Evolutionary conservation across 2,797 vertebrate genomes (phyloP).

Genomic region (Sebastes nivosus): DNA sequence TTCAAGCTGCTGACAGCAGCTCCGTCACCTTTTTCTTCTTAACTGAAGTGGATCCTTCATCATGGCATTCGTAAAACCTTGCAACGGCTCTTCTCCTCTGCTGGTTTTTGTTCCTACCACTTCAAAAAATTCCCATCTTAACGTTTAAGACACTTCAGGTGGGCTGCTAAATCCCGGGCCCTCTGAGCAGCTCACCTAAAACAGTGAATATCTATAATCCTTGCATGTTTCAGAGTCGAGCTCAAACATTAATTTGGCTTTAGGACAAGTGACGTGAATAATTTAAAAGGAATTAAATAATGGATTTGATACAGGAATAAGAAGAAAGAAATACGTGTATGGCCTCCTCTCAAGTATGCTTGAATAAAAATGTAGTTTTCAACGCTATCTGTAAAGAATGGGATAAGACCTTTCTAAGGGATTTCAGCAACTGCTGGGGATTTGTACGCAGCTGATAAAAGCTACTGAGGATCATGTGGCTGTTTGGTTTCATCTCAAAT

Average conservation of each 20-base stretch:
- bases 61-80: not conserved
- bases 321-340: not conserved
- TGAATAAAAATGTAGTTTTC: conserved; percentile 5
- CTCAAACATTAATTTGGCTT: conserved; percentile 8
- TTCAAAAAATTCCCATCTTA: not conserved
- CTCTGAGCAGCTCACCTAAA: not conserved
- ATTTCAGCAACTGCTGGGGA: conserved; percentile 7
- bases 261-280: conserved; percentile 15
- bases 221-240: not conserved
- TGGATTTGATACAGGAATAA: not conserved
- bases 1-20: conserved; percentile 7
- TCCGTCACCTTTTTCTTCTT: not conserved
- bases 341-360: not conserved
- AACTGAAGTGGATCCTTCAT: conserved; percentile 14
- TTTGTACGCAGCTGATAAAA: conserved; percentile 21
- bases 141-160: not conserved
- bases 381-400: not conserved
- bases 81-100: not conserved
- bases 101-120: not conserved
- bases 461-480: not conserved
- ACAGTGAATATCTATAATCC: conserved; percentile 7
- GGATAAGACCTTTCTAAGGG: not conserved
- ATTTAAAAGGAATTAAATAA: not conserved
- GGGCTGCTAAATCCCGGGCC: not conserved
- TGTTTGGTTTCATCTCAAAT: conserved; percentile 17